These are phyloP conservation scores for Apodemia duryi DNA, from an alignment of 2,888 invertebrate species.

Conservation along the genomic window DNA sequence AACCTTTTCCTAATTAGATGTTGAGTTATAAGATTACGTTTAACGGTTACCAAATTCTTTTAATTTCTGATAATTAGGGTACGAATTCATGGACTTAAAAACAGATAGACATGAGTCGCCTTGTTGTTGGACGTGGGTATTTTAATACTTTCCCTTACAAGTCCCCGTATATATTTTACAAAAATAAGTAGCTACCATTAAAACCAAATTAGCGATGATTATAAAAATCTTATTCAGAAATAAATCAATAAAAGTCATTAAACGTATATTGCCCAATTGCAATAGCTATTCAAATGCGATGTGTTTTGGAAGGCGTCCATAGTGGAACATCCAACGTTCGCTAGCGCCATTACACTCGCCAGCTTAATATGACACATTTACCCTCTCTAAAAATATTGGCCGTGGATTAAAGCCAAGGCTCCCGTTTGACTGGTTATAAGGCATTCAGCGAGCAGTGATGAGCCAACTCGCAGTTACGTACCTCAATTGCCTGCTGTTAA, in stretches of 20 bases:
- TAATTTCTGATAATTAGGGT: too few relatives aligned
- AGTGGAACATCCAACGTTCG: conserved; percentile 40
- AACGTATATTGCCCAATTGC: conserved; percentile 44
- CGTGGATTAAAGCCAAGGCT: conserved; percentile 37
- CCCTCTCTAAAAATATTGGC: conserved; percentile 25
- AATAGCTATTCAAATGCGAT: conserved; percentile 61
- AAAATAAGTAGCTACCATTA: too few relatives aligned
- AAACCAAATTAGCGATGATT: neutral
- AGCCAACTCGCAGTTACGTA: conserved; percentile 56
- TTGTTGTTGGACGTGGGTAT: too few relatives aligned
- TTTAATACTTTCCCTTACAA: too few relatives aligned
- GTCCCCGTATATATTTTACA: too few relatives aligned
- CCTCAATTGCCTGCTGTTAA: conserved; percentile 63
- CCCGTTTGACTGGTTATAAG: conserved; percentile 47
- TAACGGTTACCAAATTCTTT: too few relatives aligned
- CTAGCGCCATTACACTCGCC: conserved; percentile 46
- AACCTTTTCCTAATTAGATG: too few relatives aligned
- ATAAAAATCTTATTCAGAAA: neutral
- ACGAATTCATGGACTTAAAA: too few relatives aligned
- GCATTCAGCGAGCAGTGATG: conserved; percentile 57
- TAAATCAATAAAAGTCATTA: conserved; percentile 54
- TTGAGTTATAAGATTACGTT: too few relatives aligned
- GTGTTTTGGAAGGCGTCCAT: conserved; percentile 68
- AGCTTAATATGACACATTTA: conserved; percentile 33
- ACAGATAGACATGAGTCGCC: too few relatives aligned